phyloP scores from a whole-genome alignment of 2,113 vertebrate genomes.

The Suncus etruscus region DNA sequence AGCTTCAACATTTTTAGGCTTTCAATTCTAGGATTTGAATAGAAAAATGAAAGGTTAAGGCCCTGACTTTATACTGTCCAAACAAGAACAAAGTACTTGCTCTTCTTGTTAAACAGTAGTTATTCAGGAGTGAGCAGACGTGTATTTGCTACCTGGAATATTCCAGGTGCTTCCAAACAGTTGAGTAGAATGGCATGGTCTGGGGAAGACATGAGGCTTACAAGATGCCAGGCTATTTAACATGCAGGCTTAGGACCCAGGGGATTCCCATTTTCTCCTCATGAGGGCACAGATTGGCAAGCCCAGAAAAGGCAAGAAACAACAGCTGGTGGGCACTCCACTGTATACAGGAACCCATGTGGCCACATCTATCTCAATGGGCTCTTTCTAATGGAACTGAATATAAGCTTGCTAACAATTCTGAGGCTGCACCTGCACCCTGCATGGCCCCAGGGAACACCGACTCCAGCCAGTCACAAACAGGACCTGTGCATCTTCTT shows the following conservation, averaged over 20 bases:
- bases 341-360: conserved; percentile 42
- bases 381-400: conserved; percentile 64
- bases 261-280: not conserved
- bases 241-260: not conserved
- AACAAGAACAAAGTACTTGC: conserved; percentile 34
- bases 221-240: not conserved
- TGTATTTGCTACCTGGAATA: conserved; percentile 10
- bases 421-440: not conserved
- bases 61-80: not conserved
- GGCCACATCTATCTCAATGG: conserved; percentile 51
- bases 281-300: conserved; percentile 40
- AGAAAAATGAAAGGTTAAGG: not conserved
- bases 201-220: not conserved
- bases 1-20: not conserved
- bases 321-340: conserved; percentile 35
- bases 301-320: conserved; percentile 50
- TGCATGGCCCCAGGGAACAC: not conserved
- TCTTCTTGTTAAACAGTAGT: not conserved
- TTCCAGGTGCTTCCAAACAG: conserved; percentile 25
- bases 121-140: not conserved
- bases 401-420: not conserved
- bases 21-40: not conserved
- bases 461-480: not conserved
- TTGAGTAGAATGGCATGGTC: not conserved
- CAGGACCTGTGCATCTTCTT: conserved; percentile 43